Base-by-base conservation (phyloP, 2,888 invertebrate genomes). In the Lumbricus terrestris region DNA sequence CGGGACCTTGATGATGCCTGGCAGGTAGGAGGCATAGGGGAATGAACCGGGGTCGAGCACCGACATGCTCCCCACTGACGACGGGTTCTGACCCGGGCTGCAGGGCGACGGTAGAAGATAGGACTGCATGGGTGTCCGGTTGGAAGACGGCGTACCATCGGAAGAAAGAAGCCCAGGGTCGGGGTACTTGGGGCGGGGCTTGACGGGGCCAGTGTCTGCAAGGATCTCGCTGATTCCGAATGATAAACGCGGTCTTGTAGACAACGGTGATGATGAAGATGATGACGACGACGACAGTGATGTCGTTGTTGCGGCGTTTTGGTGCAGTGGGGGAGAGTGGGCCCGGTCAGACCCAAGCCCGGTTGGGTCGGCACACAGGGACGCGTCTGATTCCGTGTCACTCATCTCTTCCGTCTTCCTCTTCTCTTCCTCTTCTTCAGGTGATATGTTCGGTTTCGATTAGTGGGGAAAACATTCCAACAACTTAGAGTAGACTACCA, bases 1-100 rank as follows among this genome's bases (percentile, higher is more conserved):
- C n/a, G 92, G 92, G 16, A 92, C 91, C 69, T 91, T 92, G 90
- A 92, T 92, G n/a, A 92, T 91, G 5, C 92, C 92, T 40, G 85
- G 83, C 37, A 90, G 35, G n/a, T 38, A 37, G 38, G 85, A 83
- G 34, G 85, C 54, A 42, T 47, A 82, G 40, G 90, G 82, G 83
- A 88, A 89, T 82, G 82, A 82, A 34, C 90, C 33, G 37, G 90
- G 42, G 38, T 42, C 47, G 34, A 33, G 47, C 54, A 34, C 47
- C 38, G 37, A 37, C 85, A 34, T 35, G 88, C 91, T 89, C 29
- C 83, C 83, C 2, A 82, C 40, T 11, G 89, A 90, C 38, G 89
- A 47, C 38, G 89, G 54, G 88, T 88, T 47, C 88, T 47, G 90
- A n/a, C 88, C 88, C 11, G 42, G 34, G 15, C 89, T 33, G n/a